These are phyloP conservation scores for Danionella cerebrum DNA, from an alignment of 2,113 vertebrate genomes.

Conservation along the genomic window DNA sequence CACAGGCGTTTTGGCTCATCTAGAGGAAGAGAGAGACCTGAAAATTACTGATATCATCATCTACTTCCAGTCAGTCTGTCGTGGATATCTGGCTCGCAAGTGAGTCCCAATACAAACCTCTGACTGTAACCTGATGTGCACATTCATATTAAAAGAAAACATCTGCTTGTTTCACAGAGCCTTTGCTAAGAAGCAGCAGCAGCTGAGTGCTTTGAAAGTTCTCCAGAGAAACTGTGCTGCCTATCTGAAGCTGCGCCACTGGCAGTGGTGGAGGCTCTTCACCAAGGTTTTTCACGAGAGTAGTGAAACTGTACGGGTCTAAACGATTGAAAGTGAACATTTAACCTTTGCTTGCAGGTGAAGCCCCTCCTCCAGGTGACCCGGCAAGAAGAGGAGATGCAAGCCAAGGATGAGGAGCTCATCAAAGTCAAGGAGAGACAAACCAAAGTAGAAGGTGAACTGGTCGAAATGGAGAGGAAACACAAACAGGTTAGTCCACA, in stretches of 20 bases:
- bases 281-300: slow-evolving; percentile 76
- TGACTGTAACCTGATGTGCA: neutral
- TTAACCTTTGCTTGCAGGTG: slow-evolving; percentile 65
- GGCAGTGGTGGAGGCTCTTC: slow-evolving; percentile 99
- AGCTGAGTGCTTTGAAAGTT: slow-evolving; percentile 91
- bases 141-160: no score
- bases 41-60: slow-evolving; percentile 98
- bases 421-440: slow-evolving; percentile 94
- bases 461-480: slow-evolving; percentile 93
- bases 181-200: slow-evolving; percentile 95
- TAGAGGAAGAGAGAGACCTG: slow-evolving; percentile 93
- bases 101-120: slow-evolving; percentile 52
- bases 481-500: slow-evolving; percentile 81
- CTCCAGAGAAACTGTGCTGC: slow-evolving; percentile 96
- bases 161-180: slow-evolving; percentile 62
- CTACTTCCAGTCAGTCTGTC: slow-evolving; percentile 94
- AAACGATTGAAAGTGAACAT: no score
- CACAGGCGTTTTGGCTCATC: slow-evolving; percentile 90
- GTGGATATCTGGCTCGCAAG: slow-evolving; percentile 94
- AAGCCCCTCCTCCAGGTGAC: slow-evolving; percentile 98
- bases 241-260: slow-evolving; percentile 90
- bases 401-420: slow-evolving; percentile 94
- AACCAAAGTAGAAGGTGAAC: slow-evolving; percentile 86
- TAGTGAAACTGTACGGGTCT: no score
- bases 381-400: slow-evolving; percentile 93